These are phyloP conservation scores for Myrmecophaga tridactyla DNA, from an alignment of 2,113 vertebrate species.

Conservation along the genomic window DNA sequence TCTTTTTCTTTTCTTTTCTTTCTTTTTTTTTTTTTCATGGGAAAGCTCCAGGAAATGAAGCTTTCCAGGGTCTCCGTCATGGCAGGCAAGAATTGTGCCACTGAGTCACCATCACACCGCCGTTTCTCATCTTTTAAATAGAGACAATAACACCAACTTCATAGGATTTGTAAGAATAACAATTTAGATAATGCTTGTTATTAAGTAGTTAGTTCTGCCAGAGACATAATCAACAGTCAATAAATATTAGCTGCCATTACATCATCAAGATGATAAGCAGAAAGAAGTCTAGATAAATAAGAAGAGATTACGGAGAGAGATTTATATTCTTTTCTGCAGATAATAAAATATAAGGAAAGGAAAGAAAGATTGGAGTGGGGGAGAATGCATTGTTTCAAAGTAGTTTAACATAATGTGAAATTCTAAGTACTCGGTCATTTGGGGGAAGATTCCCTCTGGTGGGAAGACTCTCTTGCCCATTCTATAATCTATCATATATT, in stretches of 20 bases:
- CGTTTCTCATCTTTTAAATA: conserved; percentile 25
- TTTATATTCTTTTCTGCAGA: not conserved
- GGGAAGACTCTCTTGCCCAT: not conserved
- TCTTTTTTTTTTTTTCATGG: no score
- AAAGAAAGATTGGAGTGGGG: not conserved
- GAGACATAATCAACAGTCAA: not conserved
- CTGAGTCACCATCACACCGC: no score
- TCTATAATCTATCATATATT: not conserved
- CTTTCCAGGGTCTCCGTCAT: no score
- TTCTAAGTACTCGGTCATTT: not conserved
- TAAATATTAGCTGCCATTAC: not conserved
- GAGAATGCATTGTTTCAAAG: not conserved
- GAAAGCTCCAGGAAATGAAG: no score
- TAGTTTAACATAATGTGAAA: not conserved
- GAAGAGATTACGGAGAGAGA: not conserved
- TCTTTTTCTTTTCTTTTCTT: no score
- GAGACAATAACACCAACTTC: not conserved
- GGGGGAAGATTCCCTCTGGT: no score
- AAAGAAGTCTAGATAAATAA: not conserved
- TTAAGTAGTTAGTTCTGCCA: not conserved
- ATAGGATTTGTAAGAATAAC: not conserved
- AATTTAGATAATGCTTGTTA: not conserved
- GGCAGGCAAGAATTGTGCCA: no score
- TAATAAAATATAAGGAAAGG: not conserved
- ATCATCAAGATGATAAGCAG: not conserved